Base-by-base conservation (phyloP, 2,113 vertebrate genomes). In the Tenebrosternarchus preto region DNA sequence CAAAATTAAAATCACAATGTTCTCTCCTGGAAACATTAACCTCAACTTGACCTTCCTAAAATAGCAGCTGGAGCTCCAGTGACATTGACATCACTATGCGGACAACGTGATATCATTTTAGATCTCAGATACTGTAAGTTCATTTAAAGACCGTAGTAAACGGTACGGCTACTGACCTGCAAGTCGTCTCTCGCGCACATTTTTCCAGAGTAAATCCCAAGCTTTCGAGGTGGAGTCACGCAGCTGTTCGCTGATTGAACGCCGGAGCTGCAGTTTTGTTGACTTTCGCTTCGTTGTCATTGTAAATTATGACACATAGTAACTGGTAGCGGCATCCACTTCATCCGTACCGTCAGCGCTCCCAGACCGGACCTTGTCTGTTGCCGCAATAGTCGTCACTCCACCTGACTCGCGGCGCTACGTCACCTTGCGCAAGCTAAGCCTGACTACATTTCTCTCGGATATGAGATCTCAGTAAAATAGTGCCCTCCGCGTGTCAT, bases 171-270 rank as follows among this genome's bases (percentile, higher is more conserved):
- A 93, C 96, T 93, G 92, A 97, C 97, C 97, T 98, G 96, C 94
- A 84, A 98, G 94, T 2, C 96, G 94, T 70, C 94, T 90, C 87
- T 98, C 96, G 20, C 96, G 93, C 88, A 98, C 94, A 86, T 94
- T 96, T 80, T 89, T 96, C 96, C 97, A 98, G 76, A 98, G 94
- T 86, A 96, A 90, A 88, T 96, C 96, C 96, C 97, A 98, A 82
- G 97, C 96, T 89, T 94, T 94, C 91, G 94, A 93, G 71, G 95
- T 97, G 90, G 96, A 97, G 90, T 97, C 95, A 85, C 95, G 95
- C 87, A 98, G 84, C 92, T 98, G 97, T 90, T 97, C 97, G 86
- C 96, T 98, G 92, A 98, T 94, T 27, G 97, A 97, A 82, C 96
- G 90, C 89, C 96, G 88, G 78, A 98, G 95, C 92, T 90, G 95